Base-by-base conservation (phyloP, 1,140 invertebrate species). In the Penaeus japonicus region DNA sequence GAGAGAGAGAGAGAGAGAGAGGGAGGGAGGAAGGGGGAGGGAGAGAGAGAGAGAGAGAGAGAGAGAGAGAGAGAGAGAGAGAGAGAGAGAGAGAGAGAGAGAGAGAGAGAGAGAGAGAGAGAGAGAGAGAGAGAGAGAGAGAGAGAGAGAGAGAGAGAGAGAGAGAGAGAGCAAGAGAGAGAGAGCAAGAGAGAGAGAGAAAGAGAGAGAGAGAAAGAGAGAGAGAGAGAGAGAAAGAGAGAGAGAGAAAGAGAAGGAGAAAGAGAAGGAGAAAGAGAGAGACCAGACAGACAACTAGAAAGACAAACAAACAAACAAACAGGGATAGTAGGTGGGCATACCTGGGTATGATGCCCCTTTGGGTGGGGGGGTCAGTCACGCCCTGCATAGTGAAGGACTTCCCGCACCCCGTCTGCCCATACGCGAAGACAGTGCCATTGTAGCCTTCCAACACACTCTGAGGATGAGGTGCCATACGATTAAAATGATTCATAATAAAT, bases 361-460 rank as follows among this genome's bases (percentile, higher is more conserved):
- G 94, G 12, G 92, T 92, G 1, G 92, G 83, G 73, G 93, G 94
- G 86, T 93, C 92, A 24, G 92, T 91, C 89, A 94, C 94, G 92
- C 92, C 93, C 90, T 94, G 93, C 93, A 94, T 94, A 7, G 93
- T 94, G 89, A 93, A 94, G 35, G 93, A 93, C 88, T 94, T 94
- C 0, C 96, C 96, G 91, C 96, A 97, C 1, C 96, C 96, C 0
- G 97, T 97, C 93, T 97, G 97, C 0, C 97, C 96, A 91, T 97
- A 97, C 0, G 96, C 96, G 91, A 97, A 97, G n/a, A 97, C 96
- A 0, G 96, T 97, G 15, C 96, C 96, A 92, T 97, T 97, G 93
- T 98, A 97, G 18, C 97, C 97, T 91, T 97, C 96, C 24, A 97
- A 92, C 3, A 97, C 96, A 53, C 96, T 96, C 95, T 95, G 92